These are phyloP conservation scores for Zosterops japonicus DNA, from an alignment of 2,113 vertebrate species.

Conservation along the genomic window DNA sequence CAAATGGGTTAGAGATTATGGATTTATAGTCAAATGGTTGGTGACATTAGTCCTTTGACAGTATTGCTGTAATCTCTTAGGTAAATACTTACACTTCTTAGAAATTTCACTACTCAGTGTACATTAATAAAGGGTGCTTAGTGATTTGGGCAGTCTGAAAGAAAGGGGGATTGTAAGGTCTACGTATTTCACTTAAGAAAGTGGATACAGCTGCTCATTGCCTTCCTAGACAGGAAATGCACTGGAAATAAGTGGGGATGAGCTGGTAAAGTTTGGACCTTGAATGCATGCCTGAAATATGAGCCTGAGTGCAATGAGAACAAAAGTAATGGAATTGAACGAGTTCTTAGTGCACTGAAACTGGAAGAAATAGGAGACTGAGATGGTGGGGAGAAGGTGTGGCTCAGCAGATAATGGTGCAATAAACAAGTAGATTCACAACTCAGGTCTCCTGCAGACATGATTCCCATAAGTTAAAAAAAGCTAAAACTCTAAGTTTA, in stretches of 20 bases:
- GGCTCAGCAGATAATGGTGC: background rate
- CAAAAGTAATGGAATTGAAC: background rate
- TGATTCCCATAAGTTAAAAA: background rate
- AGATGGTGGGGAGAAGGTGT: background rate
- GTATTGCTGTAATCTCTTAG: background rate
- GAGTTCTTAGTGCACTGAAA: background rate
- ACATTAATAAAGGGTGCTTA: background rate
- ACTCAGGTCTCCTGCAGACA: background rate
- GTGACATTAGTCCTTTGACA: background rate
- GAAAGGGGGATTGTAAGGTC: background rate
- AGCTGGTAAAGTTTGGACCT: background rate
- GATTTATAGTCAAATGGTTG: background rate
- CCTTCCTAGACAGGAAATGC: background rate
- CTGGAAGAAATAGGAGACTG: background rate
- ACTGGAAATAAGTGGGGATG: background rate
- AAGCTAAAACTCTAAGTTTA: background rate
- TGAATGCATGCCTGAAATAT: background rate
- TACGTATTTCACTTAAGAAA: background rate
- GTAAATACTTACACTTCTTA: background rate
- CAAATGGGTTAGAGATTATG: background rate
- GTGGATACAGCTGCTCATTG: background rate
- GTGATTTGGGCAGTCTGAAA: background rate
- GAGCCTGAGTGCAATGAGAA: background rate
- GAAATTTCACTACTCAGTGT: background rate
- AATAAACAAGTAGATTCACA: background rate